Conservation (phyloP, 1,140 invertebrate genomes). For the Lepidotrigona ventralis region DNA sequence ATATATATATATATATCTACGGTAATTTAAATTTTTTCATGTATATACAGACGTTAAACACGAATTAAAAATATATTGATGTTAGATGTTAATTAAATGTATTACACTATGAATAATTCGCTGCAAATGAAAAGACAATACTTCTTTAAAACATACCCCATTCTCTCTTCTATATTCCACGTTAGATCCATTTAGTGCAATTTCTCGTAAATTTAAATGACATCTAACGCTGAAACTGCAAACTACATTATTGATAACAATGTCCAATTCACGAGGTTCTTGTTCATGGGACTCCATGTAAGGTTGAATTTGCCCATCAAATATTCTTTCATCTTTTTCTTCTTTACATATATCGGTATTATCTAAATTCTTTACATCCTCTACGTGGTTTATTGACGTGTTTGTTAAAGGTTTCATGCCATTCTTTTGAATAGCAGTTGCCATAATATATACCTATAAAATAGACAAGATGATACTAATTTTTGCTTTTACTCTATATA, state of each 20-base stretch:
- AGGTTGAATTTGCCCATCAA: constrained; percentile 64
- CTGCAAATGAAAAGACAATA: not conserved
- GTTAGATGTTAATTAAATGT: not conserved
- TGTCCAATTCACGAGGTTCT: constrained; percentile 90
- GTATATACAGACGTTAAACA: not conserved
- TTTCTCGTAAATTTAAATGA: constrained; percentile 97
- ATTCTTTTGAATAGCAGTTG: constrained; percentile 87
- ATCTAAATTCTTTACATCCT: constrained; percentile 79
- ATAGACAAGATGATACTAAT: constrained; percentile 39
- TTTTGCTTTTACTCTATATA: not conserved
- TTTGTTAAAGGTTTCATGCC: constrained; percentile 85
- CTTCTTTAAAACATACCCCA: constrained; percentile 82
- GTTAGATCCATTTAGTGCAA: constrained; percentile 95
- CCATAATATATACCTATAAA: constrained; percentile 82
- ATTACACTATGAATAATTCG: not conserved
- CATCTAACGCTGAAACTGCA: constrained; percentile 98
- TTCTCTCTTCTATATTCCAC: constrained; percentile 98
- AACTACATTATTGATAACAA: constrained; percentile 99
- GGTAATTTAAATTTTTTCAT: not conserved
- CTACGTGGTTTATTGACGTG: constrained; percentile 79
- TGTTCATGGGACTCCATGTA: constrained; percentile 69
- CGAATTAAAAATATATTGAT: not conserved
- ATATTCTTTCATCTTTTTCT: constrained; percentile 68
- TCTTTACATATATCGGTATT: constrained; percentile 65
- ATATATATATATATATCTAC: not conserved